Base-by-base conservation (phyloP, 2,797 vertebrate genomes). In the Jordanella pulchra region DNA sequence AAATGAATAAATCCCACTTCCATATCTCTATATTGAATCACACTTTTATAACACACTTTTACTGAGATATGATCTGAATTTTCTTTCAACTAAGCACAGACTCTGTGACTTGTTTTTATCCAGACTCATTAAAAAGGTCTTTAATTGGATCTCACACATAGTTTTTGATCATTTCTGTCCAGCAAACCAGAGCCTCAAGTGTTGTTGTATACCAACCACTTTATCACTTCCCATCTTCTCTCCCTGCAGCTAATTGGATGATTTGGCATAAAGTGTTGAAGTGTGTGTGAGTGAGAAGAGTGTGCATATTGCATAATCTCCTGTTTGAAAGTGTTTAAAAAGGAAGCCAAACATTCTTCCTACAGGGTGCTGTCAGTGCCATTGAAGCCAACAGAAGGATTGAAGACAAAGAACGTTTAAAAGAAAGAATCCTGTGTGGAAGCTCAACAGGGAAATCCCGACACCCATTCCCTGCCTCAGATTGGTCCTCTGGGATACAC, bases 301-400 rank as follows among this genome's bases (percentile, higher is more conserved):
- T 70, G 53, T 4, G 39, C 47, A 35, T 17, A 23, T 85, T 88
- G 74, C 42, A 1, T 85, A 84, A 88, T 77, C 48, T 65, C 77
- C 77, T 76, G 72, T 85, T 73, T 80, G 75, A 84, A 65, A 84
- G 81, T 9, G 61, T 74, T 80, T 80, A 70, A 80, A 81, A 79
- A 71, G 71, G 69, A 84, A 84, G 78, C 71, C 23, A 71, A 82
- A 67, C 67, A 32, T 72, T 88, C 78, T 79, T 91, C 84, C 73
- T 79, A 53, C 30, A 32, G 71, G 68, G 78, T 83, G 72, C 78
- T 78, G 76, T 80, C 80, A 78, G 55, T 89, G 73, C 74, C 71
- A 65, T 78, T 54, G 77, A 84, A 88, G 78, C 79, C 65, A 69
- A 78, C 67, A 69, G 68, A 69, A 76, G 77, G 72, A 83, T 84